These are phyloP conservation scores for Pelobates cultripes DNA, from an alignment of 2,797 vertebrate species.

Conservation along the genomic window DNA sequence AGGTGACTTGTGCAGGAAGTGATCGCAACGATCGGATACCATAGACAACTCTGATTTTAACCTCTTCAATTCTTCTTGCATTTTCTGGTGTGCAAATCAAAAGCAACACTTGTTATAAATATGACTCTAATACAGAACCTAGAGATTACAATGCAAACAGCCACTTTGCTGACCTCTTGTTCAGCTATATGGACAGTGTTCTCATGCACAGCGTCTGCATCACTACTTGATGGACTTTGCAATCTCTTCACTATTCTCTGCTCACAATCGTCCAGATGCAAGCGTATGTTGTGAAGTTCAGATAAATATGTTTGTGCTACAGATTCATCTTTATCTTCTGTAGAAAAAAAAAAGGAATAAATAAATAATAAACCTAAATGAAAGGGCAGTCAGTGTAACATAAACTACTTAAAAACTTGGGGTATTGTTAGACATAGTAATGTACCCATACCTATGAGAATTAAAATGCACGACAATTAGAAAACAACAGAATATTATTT, in stretches of 20 bases:
- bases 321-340: conserved; percentile 94
- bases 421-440: too few relatives aligned
- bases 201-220: conserved; percentile 70
- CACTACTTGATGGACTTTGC: conserved; percentile 72
- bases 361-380: neutral
- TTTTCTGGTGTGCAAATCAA: conserved; percentile 66
- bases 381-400: too few relatives aligned
- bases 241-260: conserved; percentile 80
- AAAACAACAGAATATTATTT: too few relatives aligned
- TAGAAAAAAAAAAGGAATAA: neutral
- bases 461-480: too few relatives aligned
- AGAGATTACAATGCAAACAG: neutral
- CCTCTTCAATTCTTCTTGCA: conserved; percentile 79
- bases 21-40: conserved; percentile 81
- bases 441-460: too few relatives aligned
- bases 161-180: conserved; percentile 82
- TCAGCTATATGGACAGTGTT: conserved; percentile 79
- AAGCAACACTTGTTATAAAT: neutral
- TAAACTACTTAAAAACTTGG: too few relatives aligned
- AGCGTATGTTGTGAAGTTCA: conserved; percentile 85
- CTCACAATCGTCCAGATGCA: conserved; percentile 84
- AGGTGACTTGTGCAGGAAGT: conserved; percentile 87
- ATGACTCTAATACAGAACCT: neutral
- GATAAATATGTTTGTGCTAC: conserved; percentile 84
- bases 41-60: conserved; percentile 78